Evolutionary conservation across 2,113 vertebrate genomes (phyloP).

Genomic region (Mirza zaza): DNA sequence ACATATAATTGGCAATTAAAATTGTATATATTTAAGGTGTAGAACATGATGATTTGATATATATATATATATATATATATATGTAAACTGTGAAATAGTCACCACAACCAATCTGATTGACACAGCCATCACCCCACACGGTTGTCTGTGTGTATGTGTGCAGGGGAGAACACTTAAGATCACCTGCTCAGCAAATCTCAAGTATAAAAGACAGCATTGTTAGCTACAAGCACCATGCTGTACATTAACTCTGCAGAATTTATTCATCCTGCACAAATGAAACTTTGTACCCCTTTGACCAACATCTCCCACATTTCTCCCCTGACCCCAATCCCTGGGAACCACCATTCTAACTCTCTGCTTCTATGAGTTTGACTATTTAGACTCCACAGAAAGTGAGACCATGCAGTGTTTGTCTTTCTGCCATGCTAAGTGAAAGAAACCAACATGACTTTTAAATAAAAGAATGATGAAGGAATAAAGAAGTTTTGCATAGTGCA

Average conservation of each 20-base stretch:
- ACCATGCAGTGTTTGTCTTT: background rate
- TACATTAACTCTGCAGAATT: background rate
- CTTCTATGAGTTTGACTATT: background rate
- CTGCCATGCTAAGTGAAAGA: background rate
- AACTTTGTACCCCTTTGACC: background rate
- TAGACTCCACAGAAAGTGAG: background rate
- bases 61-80: rapidly evolving
- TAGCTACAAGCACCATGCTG: background rate
- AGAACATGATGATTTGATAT: background rate
- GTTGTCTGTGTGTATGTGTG: background rate
- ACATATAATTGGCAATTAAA: background rate
- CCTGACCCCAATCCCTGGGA: background rate
- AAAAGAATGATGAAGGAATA: background rate
- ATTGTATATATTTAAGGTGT: background rate
- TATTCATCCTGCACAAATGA: background rate
- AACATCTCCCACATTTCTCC: background rate
- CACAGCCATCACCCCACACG: background rate
- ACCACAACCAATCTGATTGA: background rate
- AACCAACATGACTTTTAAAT: conserved; percentile 5
- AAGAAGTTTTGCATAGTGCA: background rate
- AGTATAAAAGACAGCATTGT: background rate
- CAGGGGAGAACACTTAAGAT: background rate
- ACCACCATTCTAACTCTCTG: background rate
- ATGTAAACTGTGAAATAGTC: background rate
- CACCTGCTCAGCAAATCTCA: background rate